Base-by-base conservation (phyloP, 2,113 vertebrate genomes). In the Dicrurus megarhynchus region DNA sequence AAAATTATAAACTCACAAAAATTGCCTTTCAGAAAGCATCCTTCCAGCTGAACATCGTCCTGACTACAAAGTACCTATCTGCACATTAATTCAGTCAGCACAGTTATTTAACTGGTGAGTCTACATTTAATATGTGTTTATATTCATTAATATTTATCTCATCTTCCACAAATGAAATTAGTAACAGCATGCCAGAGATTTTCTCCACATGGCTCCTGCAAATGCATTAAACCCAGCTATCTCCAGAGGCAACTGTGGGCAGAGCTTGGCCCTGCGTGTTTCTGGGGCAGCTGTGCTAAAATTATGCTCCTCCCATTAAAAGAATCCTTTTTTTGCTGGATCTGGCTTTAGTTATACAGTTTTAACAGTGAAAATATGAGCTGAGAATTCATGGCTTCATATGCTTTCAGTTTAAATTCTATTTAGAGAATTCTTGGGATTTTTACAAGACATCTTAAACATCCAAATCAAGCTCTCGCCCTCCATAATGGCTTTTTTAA, bases 81-180 rank as follows among this genome's bases (percentile, higher is more conserved):
- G 9, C 53, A 27, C 41, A 89, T 80, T 94, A 77, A 78, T 84
- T 79, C 68, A 92, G 44, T 63, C 69, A 88, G 68, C 47, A 32
- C 7, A 69, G 67, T 65, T 69, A 87, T 56, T 91, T 94, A 90
- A 90, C 68, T 55, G 35, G 59, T 44, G 46, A 95, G 68, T 46
- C 79, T 90, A 69, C 50, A 33, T 76, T 90, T 94, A 92, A 92
- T 60, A 55, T 27, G 5, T 90, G 75, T 61, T 94, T 94, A 80
- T 77, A 94, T 55, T 73, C 71, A 57, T 86, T 85, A 83, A 63
- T 74, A 82, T 65, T 94, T 86, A 96, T 74, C 87, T 87, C 70
- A 53, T 87, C 82, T 87, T 79, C 75, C 71, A 73, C 88, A 86
- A 92, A 90, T 77, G 33, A 83, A 86, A 88, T 90, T 61, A 96